Evolutionary conservation across 2,797 vertebrate genomes (phyloP).

Genomic region (Pelochelys cantorii): DNA sequence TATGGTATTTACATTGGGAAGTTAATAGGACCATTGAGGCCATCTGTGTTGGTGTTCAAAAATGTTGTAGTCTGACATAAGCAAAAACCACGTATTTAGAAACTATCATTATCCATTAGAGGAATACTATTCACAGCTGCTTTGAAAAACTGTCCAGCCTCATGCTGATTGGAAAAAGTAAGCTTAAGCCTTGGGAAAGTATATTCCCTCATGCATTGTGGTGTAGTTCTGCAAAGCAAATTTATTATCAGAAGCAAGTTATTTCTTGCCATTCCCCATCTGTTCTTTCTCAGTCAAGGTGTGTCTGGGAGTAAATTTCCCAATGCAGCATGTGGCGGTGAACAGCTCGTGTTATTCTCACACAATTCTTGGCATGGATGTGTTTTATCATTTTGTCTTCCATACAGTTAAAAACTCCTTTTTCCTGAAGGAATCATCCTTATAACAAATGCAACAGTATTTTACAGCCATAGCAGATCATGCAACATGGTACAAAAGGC

Average conservation of each 20-base stretch:
- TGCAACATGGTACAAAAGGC: background rate
- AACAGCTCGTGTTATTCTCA: conserved; percentile 47
- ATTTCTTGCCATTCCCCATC: conserved; percentile 9
- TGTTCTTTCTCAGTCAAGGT: conserved; percentile 56
- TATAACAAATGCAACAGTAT: conserved; percentile 4
- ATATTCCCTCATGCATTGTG: accelerated
- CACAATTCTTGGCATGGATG: background rate
- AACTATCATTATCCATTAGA: background rate
- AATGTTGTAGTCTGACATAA: background rate
- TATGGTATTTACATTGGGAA: background rate
- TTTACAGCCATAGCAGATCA: conserved; percentile 19
- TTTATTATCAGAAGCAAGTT: background rate
- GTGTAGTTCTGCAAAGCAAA: background rate
- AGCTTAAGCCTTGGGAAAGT: background rate
- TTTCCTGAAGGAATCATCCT: background rate
- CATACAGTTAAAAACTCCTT: background rate
- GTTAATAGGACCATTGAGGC: background rate
- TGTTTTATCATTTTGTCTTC: background rate
- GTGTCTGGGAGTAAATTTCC: conserved; percentile 61
- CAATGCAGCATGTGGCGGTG: conserved; percentile 65
- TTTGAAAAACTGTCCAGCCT: background rate
- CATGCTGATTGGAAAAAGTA: conserved; percentile 5
- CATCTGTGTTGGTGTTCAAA: background rate
- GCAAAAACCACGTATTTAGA: background rate
- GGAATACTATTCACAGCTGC: background rate